Evolutionary conservation across 30 jellyfish, hydroid and myxozoan species (phyloP).

Genomic region (Calvadosia cruxmelitensis): DNA sequence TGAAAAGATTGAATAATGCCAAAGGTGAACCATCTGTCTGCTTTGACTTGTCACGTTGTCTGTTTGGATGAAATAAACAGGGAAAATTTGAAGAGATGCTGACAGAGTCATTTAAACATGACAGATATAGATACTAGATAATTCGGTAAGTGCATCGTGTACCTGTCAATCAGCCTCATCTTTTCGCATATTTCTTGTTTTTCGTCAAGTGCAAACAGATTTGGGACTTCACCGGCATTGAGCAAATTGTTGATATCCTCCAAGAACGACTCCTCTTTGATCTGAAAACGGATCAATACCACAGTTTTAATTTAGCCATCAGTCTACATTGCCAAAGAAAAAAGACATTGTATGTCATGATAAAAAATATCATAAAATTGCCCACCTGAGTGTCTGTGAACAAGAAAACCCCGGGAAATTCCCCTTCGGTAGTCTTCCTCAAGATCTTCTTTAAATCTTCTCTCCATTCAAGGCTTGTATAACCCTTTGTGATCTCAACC

Average conservation of each 20-base stretch:
- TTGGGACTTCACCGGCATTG: slow-evolving; percentile 98
- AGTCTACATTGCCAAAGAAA: too few species aligned
- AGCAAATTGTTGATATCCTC: slow-evolving; percentile 83
- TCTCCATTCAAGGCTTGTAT: slow-evolving; percentile 88
- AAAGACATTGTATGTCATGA: too few species aligned
- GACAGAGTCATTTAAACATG: background rate
- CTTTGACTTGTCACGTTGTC: slow-evolving; percentile 84
- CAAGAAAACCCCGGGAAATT: slow-evolving; percentile 86
- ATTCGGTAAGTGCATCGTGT: background rate
- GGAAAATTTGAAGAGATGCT: too few species aligned
- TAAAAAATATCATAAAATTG: too few species aligned
- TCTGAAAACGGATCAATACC: slow-evolving; percentile 11
- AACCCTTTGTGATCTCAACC: slow-evolving; percentile 94
- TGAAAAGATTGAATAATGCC: slow-evolving; percentile 67
- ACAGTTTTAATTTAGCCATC: too few species aligned
- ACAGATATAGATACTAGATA: background rate
- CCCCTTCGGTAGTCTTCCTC: slow-evolving; percentile 94
- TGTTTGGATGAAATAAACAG: slow-evolving; percentile 1
- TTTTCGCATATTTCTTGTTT: slow-evolving; percentile 93
- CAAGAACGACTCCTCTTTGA: slow-evolving; percentile 88
- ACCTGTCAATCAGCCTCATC: slow-evolving; percentile 93
- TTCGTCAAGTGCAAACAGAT: slow-evolving; percentile 81
- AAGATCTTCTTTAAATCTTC: slow-evolving; percentile 81
- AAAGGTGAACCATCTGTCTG: slow-evolving; percentile 98
- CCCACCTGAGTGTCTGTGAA: slow-evolving; percentile 98